Evolutionary conservation across 2,797 vertebrate species (phyloP), one percentile per base, ranked within the genome.

Genomic region (Pseudomugil tenellus): DNA sequence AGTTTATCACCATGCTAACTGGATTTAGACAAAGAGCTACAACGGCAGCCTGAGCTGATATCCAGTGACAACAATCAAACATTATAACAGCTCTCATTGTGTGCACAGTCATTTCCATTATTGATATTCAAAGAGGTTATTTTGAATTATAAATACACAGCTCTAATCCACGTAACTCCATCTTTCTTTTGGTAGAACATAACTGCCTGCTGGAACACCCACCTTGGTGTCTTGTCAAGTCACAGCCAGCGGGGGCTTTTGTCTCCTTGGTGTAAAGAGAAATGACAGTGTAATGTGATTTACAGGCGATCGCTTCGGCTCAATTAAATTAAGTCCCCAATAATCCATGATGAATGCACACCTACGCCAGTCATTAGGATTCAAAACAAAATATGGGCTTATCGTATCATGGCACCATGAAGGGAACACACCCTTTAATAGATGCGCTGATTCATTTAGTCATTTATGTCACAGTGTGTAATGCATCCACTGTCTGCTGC

Each of bases 251-350:
- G 80, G 85, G 82, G 84, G 87, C 87, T 86, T 90, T 91, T 90
- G 88, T 92, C 92, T 92, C 84, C 69, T 75, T 43, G 77, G 87
- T 85, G 82, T 92, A 92, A 92, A 91, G 90, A 93, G 91, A 85
- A 94, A 93, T 94, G 93, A 94, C 91, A 90, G 91, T 69, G 85
- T 94, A 94, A 94, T 92, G 87, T 93, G 91, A 94, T 93, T 94
- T 93, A 92, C 89, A 91, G 89, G 83, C 88, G 84, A 94, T 93
- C 82, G 84, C 91, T 90, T 89, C 84, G 63, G 87, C 91, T 91
- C 94, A 91, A 92, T 94, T 94, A 92, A 91, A 94, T 94, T 92
- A 94, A 91, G 85, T 72, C 88, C 90, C 87, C 92, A 92, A 91
- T 92, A 93, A 90, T 83, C 86, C 87, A 86, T 91, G 92, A 94